phyloP scores from a whole-genome alignment of 1,140 invertebrate species.

The Eubasilissa regina region DNA sequence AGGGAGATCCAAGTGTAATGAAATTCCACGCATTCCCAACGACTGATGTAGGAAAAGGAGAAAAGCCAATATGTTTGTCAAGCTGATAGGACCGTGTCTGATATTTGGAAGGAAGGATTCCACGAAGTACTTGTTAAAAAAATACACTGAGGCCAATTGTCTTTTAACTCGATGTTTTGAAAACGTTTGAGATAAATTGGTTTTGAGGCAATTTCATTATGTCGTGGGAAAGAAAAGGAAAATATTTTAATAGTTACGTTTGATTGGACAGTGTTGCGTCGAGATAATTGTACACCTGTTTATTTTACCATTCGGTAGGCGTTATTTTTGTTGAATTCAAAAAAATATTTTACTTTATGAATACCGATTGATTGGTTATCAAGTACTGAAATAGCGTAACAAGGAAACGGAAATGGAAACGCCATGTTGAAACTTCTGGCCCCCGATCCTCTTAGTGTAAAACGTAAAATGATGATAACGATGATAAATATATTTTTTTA shows the following conservation, averaged over 20 bases:
- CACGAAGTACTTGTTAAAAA: neutral
- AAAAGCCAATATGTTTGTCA: constrained; percentile 58
- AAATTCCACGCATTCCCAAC: constrained; percentile 53
- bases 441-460: too few relatives aligned
- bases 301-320: neutral
- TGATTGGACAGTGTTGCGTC: too few relatives aligned
- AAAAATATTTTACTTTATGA: neutral
- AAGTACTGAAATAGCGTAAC: too few relatives aligned
- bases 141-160: neutral
- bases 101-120: neutral
- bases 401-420: too few relatives aligned
- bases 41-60: constrained; percentile 54
- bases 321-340: neutral
- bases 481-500: too few relatives aligned
- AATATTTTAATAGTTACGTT: too few relatives aligned
- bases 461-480: too few relatives aligned
- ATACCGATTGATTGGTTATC: too few relatives aligned
- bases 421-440: too few relatives aligned
- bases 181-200: constrained; percentile 5
- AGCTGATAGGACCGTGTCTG: constrained; percentile 8
- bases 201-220: neutral
- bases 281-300: too few relatives aligned
- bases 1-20: constrained; percentile 48
- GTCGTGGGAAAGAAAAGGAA: too few relatives aligned
- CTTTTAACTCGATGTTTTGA: neutral